Base-by-base conservation (phyloP, 2,888 invertebrate genomes). In the Trissolcus brochymenae region DNA sequence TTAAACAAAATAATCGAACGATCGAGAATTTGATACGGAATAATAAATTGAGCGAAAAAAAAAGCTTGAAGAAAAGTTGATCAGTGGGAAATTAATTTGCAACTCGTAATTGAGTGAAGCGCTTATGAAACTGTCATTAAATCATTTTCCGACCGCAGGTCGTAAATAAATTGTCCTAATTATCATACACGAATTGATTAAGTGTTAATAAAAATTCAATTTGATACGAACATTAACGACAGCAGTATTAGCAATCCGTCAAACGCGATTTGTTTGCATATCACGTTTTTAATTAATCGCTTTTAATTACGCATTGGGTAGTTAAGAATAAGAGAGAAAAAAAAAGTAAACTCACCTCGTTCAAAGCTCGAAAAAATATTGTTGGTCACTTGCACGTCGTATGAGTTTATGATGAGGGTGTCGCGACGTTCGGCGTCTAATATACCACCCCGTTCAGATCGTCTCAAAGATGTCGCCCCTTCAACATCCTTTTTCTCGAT, bases 321-420 rank as follows among this genome's bases (percentile, higher is more conserved):
- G 25, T 25, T 25, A 4, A 6, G 25, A 25, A 25, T 19, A 19
- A 6, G 25, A 25, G 4, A 2, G 29, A 35, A 9, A 9, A 7
- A 35, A 35, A 35, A 1, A 0, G 9, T 21, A 51, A 51, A 60
- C 70, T 71, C 57, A 71, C 71, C 60, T 60, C 21, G 56, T 71
- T 46, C 41, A 2, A 6, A 51, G 17, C 19, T 13, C 9, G 14
- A 46, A n/a, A 16, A 46, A 46, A 46, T 2, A 0, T 54, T 40
- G 59, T 43, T 76, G 59, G 79, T 79, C 75, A 77, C 79, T 76
- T 74, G 80, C 67, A 64, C 76, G 80, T 80, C 76, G 72, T 76
- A 76, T 80, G 81, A 83, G 83, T 84, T 87, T 88, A 84, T 88
- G 88, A 85, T 84, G 83, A 80, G 76, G 75, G 82, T 82, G 81